phyloP scores from a whole-genome alignment of 2,113 vertebrate genomes.

The Nothocercus julius region DNA sequence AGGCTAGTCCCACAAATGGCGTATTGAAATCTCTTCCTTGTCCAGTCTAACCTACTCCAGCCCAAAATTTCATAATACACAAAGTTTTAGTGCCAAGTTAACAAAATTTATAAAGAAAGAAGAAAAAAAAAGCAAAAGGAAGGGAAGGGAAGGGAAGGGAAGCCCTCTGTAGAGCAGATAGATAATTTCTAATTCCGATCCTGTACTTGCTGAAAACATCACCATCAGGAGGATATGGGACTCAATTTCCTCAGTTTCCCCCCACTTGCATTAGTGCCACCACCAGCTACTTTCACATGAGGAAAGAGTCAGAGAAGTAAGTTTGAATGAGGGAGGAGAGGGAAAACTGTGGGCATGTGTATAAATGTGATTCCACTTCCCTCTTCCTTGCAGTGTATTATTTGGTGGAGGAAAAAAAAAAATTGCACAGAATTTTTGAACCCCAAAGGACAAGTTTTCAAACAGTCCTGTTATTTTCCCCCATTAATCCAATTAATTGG shows the following conservation, averaged over 20 bases:
- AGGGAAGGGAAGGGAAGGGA: too few species aligned
- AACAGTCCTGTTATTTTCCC: background rate
- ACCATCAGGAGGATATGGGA: background rate
- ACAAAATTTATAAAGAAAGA: too few species aligned
- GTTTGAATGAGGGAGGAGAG: background rate
- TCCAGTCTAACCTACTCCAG: background rate
- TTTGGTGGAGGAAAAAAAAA: background rate
- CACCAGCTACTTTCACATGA: background rate
- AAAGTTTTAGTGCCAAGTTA: background rate
- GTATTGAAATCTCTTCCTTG: background rate
- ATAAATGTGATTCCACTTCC: background rate
- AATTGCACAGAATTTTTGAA: background rate
- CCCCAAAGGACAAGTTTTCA: background rate
- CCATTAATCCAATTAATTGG: background rate
- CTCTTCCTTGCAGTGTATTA: background rate
- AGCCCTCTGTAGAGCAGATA: rapidly evolving
- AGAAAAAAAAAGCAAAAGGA: background rate
- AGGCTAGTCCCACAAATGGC: background rate
- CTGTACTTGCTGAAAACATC: background rate
- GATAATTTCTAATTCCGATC: background rate
- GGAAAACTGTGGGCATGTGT: background rate
- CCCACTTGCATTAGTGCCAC: background rate
- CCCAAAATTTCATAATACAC: background rate
- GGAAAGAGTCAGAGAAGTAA: background rate
- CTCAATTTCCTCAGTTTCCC: background rate